Conservation (phyloP, 2,888 invertebrate genomes). For the Kuschelorhynchus macadamiae region DNA sequence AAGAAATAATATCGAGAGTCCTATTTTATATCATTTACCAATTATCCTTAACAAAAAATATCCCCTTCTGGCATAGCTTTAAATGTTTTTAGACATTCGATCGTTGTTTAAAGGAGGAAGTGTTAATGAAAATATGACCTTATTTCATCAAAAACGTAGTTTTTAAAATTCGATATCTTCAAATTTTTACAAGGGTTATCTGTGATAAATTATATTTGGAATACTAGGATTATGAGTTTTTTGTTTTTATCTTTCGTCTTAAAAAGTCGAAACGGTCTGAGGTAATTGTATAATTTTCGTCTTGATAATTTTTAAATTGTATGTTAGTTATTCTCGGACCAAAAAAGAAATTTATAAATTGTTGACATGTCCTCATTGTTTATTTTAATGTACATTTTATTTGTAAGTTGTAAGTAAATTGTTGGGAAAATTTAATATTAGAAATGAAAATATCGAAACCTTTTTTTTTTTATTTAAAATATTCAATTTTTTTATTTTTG, state of each 20-base stretch:
- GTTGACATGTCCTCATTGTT: constrained; percentile 15
- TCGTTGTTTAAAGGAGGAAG: constrained; percentile 1
- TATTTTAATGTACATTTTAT: constrained; percentile 27
- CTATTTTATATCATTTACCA: too few relatives aligned
- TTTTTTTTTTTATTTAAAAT: too few relatives aligned
- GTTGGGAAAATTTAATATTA: constrained; percentile 2
- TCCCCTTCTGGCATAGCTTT: background rate
- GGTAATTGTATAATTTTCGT: constrained; percentile 13
- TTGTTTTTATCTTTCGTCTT: constrained; percentile 19
- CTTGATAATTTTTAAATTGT: background rate
- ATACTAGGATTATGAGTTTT: constrained; percentile 54
- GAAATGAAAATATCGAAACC: too few relatives aligned
- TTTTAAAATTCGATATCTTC: constrained; percentile 49
- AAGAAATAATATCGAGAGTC: too few relatives aligned
- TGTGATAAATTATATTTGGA: constrained; percentile 64
- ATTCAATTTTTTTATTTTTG: too few relatives aligned
- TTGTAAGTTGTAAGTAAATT: constrained; percentile 12
- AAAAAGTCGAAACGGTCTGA: constrained; percentile 23
- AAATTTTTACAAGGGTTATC: constrained; percentile 60
- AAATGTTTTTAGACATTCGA: background rate
- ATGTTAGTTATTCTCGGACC: constrained; percentile 20
- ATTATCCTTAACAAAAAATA: too few relatives aligned
- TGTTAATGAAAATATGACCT: constrained; percentile 28
- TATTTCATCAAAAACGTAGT: constrained; percentile 42
- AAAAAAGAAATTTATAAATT: constrained; percentile 24